These are phyloP conservation scores for Circaetus cinerascens DNA, from an alignment of 2,113 vertebrate species.

Conservation along the genomic window DNA sequence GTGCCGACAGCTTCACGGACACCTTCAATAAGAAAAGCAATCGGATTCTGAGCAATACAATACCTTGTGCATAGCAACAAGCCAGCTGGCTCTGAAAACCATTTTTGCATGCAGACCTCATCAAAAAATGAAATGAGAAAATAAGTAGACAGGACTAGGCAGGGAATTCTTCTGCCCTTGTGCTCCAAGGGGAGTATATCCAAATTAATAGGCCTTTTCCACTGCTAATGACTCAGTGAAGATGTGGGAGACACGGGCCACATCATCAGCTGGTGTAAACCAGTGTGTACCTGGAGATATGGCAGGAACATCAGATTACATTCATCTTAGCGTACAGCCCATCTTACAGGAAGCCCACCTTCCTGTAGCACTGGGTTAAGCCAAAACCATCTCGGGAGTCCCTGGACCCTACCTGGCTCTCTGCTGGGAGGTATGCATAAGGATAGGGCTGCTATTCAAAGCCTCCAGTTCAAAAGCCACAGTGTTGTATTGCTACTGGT, in stretches of 20 bases:
- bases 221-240: constrained; percentile 19
- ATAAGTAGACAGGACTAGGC: constrained; percentile 30
- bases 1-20: background rate
- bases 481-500: background rate
- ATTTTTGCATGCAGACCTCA: constrained; percentile 30
- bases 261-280: background rate
- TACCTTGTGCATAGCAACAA: constrained; percentile 51
- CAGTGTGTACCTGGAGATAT: background rate
- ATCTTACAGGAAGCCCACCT: background rate
- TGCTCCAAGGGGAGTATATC: constrained; percentile 2
- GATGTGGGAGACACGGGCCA: background rate
- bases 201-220: constrained; percentile 47
- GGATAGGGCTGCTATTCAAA: background rate
- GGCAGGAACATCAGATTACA: background rate
- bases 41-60: background rate
- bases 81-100: constrained; percentile 31
- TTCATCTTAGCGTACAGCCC: background rate
- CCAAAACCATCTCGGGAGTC: background rate
- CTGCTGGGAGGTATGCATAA: background rate
- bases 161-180: constrained; percentile 54
- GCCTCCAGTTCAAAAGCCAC: background rate
- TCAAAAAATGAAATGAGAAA: constrained; percentile 63
- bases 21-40: constrained; percentile 14
- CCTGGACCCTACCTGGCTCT: background rate
- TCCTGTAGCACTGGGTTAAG: background rate